Conservation (phyloP, 2,888 invertebrate genomes). For the Matsumyia berberina region DNA sequence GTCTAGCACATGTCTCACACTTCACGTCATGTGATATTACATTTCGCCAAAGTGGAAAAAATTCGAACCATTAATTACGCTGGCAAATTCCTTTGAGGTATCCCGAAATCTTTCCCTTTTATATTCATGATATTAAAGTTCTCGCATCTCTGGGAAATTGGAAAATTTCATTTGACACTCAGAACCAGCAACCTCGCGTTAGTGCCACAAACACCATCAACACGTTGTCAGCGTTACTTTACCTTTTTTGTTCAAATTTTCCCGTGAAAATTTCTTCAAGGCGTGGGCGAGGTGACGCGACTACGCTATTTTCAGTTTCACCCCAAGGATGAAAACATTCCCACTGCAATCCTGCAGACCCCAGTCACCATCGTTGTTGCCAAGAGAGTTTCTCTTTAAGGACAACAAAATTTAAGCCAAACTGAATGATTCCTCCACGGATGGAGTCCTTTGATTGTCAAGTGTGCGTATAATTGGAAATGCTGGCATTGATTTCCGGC, state of each 20-base stretch:
- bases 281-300: no score
- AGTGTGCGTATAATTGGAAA: slow-evolving; percentile 9
- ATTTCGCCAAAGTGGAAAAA: background rate
- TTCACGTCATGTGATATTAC: no score
- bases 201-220: background rate
- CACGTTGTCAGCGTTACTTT: slow-evolving; percentile 10
- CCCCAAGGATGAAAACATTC: background rate
- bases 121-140: slow-evolving; percentile 17
- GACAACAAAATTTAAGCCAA: background rate
- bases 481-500: background rate
- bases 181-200: background rate
- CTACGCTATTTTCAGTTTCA: slow-evolving; percentile 12
- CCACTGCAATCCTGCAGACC: background rate
- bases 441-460: background rate
- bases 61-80: slow-evolving; percentile 4
- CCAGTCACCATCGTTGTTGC: no score
- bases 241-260: background rate
- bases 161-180: slow-evolving; percentile 36
- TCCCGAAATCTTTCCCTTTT: background rate
- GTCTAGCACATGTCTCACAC: no score
- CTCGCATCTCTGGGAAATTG: slow-evolving; percentile 11
- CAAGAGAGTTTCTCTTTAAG: slow-evolving; percentile 2
- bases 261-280: background rate
- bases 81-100: background rate
- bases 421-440: background rate